phyloP scores from a whole-genome alignment of 2,888 invertebrate species.

The Agonopterix alstromeriana region DNA sequence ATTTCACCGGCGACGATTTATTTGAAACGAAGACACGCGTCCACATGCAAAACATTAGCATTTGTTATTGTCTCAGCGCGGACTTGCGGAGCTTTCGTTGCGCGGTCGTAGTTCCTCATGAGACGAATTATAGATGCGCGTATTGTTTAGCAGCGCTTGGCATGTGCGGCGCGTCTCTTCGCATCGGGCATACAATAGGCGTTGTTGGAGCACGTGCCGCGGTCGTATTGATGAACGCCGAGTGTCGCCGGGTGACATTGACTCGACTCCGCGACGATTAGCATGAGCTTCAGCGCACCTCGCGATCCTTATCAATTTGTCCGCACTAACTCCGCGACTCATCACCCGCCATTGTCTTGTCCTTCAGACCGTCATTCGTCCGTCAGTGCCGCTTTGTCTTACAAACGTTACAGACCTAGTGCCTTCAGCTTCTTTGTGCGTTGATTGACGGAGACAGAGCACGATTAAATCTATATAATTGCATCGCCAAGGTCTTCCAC shows the following conservation, averaged over 20 bases:
- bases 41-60: conserved; percentile 43
- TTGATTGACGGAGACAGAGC: conserved; percentile 45
- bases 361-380: conserved; percentile 44
- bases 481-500: conserved; percentile 55
- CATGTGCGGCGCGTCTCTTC: conserved; percentile 63
- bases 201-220: conserved; percentile 67
- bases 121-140: conserved; percentile 58
- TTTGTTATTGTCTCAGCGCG: conserved; percentile 36
- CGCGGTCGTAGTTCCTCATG: conserved; percentile 40
- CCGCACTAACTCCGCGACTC: conserved; percentile 27
- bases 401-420: conserved; percentile 10
- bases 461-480: conserved; percentile 59
- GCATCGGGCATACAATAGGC: conserved; percentile 63
- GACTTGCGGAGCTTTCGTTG: conserved; percentile 45
- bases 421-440: conserved; percentile 45
- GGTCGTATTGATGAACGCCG: conserved; percentile 53
- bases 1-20: conserved; percentile 53
- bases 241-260: conserved; percentile 53
- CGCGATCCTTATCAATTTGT: conserved; percentile 66
- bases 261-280: conserved; percentile 51
- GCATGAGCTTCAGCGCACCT: conserved; percentile 42
- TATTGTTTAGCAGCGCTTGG: conserved; percentile 63
- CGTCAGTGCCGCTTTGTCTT: conserved; percentile 47
- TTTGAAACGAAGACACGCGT: conserved; percentile 51
- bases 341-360: conserved; percentile 58